Evolutionary conservation across 2,888 invertebrate species (phyloP).

Genomic region (Lasioglossum pauxillum): DNA sequence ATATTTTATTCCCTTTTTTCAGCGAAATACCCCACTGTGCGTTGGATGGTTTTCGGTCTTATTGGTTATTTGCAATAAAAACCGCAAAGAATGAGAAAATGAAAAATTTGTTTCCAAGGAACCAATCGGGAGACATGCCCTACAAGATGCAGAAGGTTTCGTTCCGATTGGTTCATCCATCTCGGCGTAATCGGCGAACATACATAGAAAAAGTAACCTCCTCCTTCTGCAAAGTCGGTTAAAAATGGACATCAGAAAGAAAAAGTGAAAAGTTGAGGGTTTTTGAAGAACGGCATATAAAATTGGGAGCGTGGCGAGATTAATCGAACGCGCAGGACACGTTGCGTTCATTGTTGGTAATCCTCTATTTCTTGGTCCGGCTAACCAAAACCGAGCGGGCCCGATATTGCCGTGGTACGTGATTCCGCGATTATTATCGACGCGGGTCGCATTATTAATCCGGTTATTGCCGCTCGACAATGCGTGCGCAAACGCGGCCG

Average conservation of each 20-base stretch:
- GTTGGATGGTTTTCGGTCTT: no score
- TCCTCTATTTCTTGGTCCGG: constrained; percentile 36
- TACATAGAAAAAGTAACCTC: no score
- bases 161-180: no score
- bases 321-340: constrained; percentile 2
- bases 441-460: constrained; percentile 70
- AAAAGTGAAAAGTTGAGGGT: not conserved
- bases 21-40: no score
- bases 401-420: constrained; percentile 61
- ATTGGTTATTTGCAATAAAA: no score
- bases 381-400: constrained; percentile 44
- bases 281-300: not conserved
- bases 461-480: constrained; percentile 64
- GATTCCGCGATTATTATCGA: constrained; percentile 69
- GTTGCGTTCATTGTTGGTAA: not conserved
- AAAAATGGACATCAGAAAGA: not conserved
- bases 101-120: no score
- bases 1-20: no score
- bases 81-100: no score
- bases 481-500: constrained; percentile 60
- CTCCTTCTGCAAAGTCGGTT: no score
- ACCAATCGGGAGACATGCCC: no score
- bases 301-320: not conserved
- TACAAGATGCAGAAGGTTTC: no score
- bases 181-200: no score